phyloP scores from a whole-genome alignment of 2,113 vertebrate species.

The Tragelaphus scriptus region DNA sequence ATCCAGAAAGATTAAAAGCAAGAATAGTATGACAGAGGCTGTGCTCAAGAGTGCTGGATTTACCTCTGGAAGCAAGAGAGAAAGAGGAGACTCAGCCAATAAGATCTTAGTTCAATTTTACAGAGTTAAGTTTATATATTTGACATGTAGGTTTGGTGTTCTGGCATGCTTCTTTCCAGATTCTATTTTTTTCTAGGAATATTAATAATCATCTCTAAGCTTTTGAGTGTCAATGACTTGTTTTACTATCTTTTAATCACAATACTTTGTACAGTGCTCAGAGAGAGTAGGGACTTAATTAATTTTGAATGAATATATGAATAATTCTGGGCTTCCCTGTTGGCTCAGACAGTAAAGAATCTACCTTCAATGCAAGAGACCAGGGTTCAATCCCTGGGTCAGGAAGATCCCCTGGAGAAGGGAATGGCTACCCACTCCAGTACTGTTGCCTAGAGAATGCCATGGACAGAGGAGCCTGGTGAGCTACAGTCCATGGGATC shows the following conservation, averaged over 20 bases:
- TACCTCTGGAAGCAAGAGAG: not conserved
- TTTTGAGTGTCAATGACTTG: not conserved
- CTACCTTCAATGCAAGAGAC: not conserved
- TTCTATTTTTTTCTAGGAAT: not conserved
- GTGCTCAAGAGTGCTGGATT: not conserved
- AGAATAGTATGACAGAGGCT: not conserved
- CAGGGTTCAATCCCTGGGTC: not conserved
- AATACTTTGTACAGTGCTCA: not conserved
- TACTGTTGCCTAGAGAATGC: not conserved
- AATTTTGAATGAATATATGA: not conserved
- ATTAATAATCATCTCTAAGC: not conserved
- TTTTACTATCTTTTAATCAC: not conserved
- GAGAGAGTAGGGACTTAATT: not conserved
- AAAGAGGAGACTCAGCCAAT: not conserved
- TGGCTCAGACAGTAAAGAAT: not conserved
- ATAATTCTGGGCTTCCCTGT: not conserved
- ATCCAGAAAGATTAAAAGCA: not conserved
- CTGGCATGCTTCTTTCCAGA: not conserved
- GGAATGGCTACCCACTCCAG: not conserved
- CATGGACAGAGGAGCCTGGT: not conserved
- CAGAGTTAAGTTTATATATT: not conserved
- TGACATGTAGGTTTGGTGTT: not conserved
- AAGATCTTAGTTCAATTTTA: not conserved
- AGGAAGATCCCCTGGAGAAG: not conserved
- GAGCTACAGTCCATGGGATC: not conserved